These are phyloP conservation scores for Heliconius ismenius DNA, from an alignment of 2,888 invertebrate species.

Conservation along the genomic window DNA sequence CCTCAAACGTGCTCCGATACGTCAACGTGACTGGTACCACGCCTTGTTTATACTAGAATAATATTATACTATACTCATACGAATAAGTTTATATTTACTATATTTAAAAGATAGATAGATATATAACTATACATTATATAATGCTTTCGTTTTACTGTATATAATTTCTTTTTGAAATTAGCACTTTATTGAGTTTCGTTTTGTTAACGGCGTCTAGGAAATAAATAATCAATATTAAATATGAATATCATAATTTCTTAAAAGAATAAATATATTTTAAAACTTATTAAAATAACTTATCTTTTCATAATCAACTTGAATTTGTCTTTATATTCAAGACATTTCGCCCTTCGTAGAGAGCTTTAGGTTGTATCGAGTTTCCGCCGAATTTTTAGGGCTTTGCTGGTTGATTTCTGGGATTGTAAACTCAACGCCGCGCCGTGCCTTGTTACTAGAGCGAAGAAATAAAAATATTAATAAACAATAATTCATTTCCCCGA, in stretches of 20 bases:
- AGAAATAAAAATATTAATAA: background rate
- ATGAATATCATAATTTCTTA: too few relatives aligned
- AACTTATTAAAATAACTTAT: too few relatives aligned
- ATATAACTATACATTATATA: too few relatives aligned
- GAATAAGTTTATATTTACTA: background rate
- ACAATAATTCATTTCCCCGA: too few relatives aligned
- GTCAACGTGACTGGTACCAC: background rate
- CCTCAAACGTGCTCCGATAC: constrained; percentile 4
- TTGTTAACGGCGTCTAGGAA: background rate
- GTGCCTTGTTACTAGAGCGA: background rate
- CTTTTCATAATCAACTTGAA: too few relatives aligned
- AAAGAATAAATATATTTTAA: too few relatives aligned
- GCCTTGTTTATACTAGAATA: constrained; percentile 1
- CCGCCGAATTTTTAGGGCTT: too few relatives aligned
- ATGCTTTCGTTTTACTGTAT: background rate
- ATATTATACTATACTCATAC: background rate
- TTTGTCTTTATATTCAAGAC: too few relatives aligned
- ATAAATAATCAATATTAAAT: too few relatives aligned
- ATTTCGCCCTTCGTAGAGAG: background rate
- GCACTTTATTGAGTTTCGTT: too few relatives aligned
- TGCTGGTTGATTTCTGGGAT: too few relatives aligned
- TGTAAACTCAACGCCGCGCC: background rate
- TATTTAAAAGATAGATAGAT: background rate
- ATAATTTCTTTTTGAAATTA: background rate
- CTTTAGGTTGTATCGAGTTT: too few relatives aligned